phyloP scores from a whole-genome alignment of 2,797 vertebrate species.

The Chelon labrosus region DNA sequence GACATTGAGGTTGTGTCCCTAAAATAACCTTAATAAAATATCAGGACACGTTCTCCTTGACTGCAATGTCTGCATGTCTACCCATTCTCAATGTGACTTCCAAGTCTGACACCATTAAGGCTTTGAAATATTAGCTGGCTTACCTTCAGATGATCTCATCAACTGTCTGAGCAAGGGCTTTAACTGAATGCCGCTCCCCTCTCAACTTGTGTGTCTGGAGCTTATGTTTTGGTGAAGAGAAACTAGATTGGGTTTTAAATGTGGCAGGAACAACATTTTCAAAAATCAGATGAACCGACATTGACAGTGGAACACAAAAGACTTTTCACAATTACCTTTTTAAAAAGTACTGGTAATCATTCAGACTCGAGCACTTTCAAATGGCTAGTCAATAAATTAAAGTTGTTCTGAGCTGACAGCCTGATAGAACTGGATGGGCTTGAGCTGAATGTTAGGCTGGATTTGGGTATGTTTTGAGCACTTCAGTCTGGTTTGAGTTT shows the following conservation, averaged over 20 bases:
- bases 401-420: no score
- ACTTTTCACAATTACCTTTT: no score
- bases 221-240: background rate
- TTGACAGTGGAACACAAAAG: background rate
- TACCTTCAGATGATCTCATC: conserved; percentile 43
- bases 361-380: no score
- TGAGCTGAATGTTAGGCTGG: background rate
- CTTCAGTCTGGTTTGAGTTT: background rate
- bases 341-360: no score
- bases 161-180: conserved; percentile 5
- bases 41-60: conserved; percentile 3
- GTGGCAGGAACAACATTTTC: no score
- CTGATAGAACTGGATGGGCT: background rate
- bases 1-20: conserved; percentile 24
- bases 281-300: background rate
- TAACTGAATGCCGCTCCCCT: background rate
- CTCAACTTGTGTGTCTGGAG: conserved; percentile 2
- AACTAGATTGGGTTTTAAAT: background rate
- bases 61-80: background rate
- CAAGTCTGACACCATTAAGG: conserved; percentile 20
- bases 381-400: no score
- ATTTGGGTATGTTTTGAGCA: background rate
- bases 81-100: conserved; percentile 41
- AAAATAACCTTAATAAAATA: conserved; percentile 34
- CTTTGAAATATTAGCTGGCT: conserved; percentile 22